Evolutionary conservation across 2,888 invertebrate genomes (phyloP), one percentile per base, ranked within the genome.

Genomic region (Melieria crassipennis): DNA sequence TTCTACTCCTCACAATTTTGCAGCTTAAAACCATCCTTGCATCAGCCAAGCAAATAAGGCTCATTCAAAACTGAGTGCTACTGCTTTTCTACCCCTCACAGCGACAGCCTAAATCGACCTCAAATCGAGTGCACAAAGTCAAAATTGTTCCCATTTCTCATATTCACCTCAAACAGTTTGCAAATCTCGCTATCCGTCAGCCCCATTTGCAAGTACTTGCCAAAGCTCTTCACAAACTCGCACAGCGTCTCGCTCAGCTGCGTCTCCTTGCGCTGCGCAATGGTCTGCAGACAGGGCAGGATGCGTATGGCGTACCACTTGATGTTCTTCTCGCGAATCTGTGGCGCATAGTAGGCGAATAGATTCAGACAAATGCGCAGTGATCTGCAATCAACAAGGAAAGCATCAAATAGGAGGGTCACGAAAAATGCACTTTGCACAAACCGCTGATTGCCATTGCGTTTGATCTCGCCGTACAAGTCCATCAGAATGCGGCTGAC

Each of bases 401-500:
- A 30, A 30, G 30, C 30, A 30, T 30, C 1, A 30, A 30, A 30
- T 30, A 30, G 2, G 72, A 94, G 89, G 89, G 83, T 79, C 69
- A 4, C 43, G 5, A 13, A 13, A 42, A 10, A 48, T 3, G 10
- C 3, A 9, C 45, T 1, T 6, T 57, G 4, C 5, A 48, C 78
- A 66, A 72, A 86, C 87, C 85, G 80, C 68, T 87, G 85, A 75
- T 87, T 87, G 4, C 93, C 93, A 86, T 94, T 94, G 81, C 91
- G 91, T 84, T 94, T 93, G 60, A 95, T 93, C 87, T 93, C 94
- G 78, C 93, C 92, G 82, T 93, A 94, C 58, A 96, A 87, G 85
- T 94, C 94, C 80, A 94, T 91, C 81, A 93, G 91, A 69, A 95
- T 89, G 80, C 93, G 91, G 45, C 91, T 91, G 10, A 93, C 89